These are phyloP conservation scores for Etheostoma nigrum DNA, from an alignment of 2,797 vertebrate genomes.

Conservation along the genomic window DNA sequence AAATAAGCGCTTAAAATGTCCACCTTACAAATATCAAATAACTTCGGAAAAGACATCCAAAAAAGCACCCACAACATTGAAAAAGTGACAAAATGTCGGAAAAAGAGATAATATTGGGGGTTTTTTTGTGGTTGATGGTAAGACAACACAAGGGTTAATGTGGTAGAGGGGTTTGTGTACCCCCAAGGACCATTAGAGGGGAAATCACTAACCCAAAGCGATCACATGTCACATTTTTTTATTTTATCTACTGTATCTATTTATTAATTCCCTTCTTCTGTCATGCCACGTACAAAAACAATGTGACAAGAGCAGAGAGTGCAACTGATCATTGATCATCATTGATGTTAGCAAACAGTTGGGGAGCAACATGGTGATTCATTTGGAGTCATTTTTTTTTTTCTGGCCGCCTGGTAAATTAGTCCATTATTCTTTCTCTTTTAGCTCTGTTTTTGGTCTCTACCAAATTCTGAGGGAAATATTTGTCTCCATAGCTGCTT, in stretches of 20 bases:
- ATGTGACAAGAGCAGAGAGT: not conserved
- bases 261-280: not conserved
- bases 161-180: not conserved
- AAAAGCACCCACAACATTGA: too few relatives aligned
- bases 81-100: too few relatives aligned
- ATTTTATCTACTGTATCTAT: not conserved
- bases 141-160: not conserved
- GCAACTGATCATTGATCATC: too few relatives aligned
- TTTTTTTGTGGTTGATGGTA: too few relatives aligned
- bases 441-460: conserved; percentile 6
- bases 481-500: not conserved
- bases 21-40: too few relatives aligned
- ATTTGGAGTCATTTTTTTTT: not conserved
- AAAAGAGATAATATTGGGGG: too few relatives aligned
- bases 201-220: not conserved
- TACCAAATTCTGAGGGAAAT: not conserved
- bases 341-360: not conserved
- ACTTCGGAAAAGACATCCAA: too few relatives aligned
- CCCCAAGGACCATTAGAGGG: too few relatives aligned
- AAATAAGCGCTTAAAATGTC: too few relatives aligned
- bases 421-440: not conserved
- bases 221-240: not conserved
- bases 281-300: not conserved
- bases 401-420: too few relatives aligned
- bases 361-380: not conserved